Conservation (phyloP, 92 coral and sea anemone species). For the Hydrozoanthus gracilis region DNA sequence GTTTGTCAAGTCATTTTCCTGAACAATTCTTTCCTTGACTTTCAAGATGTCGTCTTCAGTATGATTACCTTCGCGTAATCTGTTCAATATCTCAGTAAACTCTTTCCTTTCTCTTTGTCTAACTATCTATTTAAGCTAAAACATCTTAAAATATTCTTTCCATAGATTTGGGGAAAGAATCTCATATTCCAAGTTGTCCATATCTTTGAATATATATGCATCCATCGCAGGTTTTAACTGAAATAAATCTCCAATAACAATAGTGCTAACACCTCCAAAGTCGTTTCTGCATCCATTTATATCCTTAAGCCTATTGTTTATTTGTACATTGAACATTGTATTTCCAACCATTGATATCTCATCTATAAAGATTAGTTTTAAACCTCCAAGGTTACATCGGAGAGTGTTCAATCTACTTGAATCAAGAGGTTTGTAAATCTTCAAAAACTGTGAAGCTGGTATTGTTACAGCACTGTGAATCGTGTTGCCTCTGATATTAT, state of each 20-base stretch:
- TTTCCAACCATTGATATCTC: conserved; percentile 19
- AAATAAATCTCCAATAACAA: conserved; percentile 33
- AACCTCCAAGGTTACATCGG: conserved; percentile 45
- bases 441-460: neutral
- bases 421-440: conserved; percentile 48
- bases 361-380: neutral
- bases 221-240: conserved; percentile 9
- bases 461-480: no score
- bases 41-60: conserved; percentile 48
- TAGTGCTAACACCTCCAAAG: neutral
- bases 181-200: no score
- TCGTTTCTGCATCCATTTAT: conserved; percentile 37
- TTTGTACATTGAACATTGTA: conserved; percentile 15
- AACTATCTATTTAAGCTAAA: no score
- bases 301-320: conserved; percentile 28
- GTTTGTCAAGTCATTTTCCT: neutral
- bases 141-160: no score
- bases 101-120: neutral
- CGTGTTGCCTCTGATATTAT: conserved; percentile 49
- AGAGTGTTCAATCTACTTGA: conserved; percentile 47
- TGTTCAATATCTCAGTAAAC: conserved; percentile 68
- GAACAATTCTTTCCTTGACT: conserved; percentile 47
- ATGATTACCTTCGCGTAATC: conserved; percentile 42
- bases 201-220: conserved; percentile 17
- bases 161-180: no score